Base-by-base conservation (phyloP, 92 coral and sea anemone species). In the Hydrozoanthus gracilis region DNA sequence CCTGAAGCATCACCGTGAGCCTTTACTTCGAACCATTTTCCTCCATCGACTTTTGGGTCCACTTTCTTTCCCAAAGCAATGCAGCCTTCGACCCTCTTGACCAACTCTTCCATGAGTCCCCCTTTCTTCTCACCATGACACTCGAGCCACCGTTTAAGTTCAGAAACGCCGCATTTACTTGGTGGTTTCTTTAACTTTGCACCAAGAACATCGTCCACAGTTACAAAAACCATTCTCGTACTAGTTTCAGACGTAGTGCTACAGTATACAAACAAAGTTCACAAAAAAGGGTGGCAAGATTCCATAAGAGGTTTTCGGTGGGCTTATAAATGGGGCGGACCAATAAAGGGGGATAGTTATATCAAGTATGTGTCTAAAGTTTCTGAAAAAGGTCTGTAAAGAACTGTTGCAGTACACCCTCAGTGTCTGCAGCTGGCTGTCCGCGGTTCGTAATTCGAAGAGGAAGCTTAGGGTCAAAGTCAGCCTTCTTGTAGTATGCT, bases 381-480 rank as follows among this genome's bases (percentile, higher is more conserved):
- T 65, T 78, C 18, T 78, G 66, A n/a, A 56, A 55, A 44, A 77
- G 83, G 35, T 78, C 54, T 51, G 83, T 55, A 79, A 79, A 79
- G 68, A 79, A 79, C 48, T 55, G 84, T 4, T 71, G 84, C 68
- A 79, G 44, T 20, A 77, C 67, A 48, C 66, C 85, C 9, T 73
- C 85, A 80, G 73, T 80, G 51, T 80, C 85, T 80, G 58, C 86
- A 65, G 72, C 86, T 82, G 78, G 78, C 56, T 73, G 78, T 47
- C 11, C 78, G 10, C 56, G 4, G 56, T 73, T 47, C 27, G 15
- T 73, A n/a, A 47, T 73, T 47, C 44, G 78, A 12, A 73, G 78
- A 73, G 78, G 78, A 73, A 73, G n/a, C 55, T 47, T 73, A 5
- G 77, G 77, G 27, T 73, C 77, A 73, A 73, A 73, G 55, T 73